Evolutionary conservation across 2,888 invertebrate genomes (phyloP).

Genomic region (Dexiosoma caninum): DNA sequence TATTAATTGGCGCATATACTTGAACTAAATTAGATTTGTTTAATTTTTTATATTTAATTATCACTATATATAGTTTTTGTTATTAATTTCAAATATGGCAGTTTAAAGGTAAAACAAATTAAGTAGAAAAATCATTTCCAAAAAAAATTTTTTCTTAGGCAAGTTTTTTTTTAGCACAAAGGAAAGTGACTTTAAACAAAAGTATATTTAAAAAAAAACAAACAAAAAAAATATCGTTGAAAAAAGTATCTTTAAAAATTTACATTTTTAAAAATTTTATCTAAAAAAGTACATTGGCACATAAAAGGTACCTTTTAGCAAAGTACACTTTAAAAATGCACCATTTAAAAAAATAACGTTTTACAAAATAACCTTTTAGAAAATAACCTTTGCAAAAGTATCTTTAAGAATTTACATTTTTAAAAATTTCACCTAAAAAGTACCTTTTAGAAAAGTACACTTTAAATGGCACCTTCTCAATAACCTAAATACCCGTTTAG

Average conservation of each 20-base stretch:
- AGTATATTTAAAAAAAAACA: not conserved
- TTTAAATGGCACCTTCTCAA: no score
- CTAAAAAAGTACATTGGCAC: not conserved
- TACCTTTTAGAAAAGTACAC: no score
- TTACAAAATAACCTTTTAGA: not conserved
- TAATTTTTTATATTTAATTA: slow-evolving; percentile 1
- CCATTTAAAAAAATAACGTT: not conserved
- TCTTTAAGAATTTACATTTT: no score
- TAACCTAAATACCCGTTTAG: no score
- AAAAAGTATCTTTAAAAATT: not conserved
- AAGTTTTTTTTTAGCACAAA: no score
- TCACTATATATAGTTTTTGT: not conserved
- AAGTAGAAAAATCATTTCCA: not conserved
- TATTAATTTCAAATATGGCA: slow-evolving; percentile 1
- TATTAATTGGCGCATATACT: slow-evolving; percentile 2
- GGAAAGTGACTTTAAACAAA: not conserved
- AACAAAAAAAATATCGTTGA: not conserved
- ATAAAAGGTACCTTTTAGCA: not conserved
- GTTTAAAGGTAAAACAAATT: not conserved
- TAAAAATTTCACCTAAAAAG: no score
- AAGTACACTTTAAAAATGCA: not conserved
- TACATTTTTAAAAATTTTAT: not conserved
- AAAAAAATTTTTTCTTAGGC: no score
- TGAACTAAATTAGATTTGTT: slow-evolving; percentile 29
- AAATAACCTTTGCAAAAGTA: not conserved